Conservation (phyloP, 2,797 vertebrate species). For the Macroramphosus scolopax region DNA sequence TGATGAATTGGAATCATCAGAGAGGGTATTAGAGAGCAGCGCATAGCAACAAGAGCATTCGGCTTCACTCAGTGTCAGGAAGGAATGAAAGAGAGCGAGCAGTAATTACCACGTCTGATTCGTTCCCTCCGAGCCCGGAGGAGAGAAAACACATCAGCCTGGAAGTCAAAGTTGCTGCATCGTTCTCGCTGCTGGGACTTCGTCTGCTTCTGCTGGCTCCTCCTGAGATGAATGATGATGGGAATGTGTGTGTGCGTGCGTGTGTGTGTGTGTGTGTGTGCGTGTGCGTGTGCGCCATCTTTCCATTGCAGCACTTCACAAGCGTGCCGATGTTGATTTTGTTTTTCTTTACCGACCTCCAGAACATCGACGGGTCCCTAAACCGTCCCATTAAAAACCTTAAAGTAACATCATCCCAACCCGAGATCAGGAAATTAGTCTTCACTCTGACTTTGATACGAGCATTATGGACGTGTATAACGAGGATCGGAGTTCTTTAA, state of each 20-base stretch:
- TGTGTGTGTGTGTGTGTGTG: slow-evolving; percentile 1
- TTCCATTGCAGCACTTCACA: slow-evolving; percentile 13
- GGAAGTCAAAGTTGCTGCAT: slow-evolving; percentile 38
- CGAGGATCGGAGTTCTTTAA: no score
- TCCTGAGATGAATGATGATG: slow-evolving; percentile 17
- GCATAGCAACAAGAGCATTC: slow-evolving; percentile 21
- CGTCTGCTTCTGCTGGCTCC: slow-evolving; percentile 21
- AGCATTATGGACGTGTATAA: no score
- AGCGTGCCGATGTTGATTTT: slow-evolving; percentile 4
- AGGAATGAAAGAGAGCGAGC: slow-evolving; percentile 2
- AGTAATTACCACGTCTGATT: slow-evolving; percentile 18
- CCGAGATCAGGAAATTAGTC: no score
- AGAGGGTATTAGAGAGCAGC: no score
- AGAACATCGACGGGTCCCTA: no score
- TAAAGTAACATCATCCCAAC: no score
- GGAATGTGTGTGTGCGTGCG: slow-evolving; percentile 9
- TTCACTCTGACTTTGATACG: no score
- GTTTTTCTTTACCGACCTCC: no score
- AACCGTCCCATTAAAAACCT: no score
- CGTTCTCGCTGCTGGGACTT: slow-evolving; percentile 27
- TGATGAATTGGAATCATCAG: no score
- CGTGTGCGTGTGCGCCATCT: no score
- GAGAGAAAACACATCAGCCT: slow-evolving; percentile 35
- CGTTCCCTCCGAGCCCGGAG: slow-evolving; percentile 15
- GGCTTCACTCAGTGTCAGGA: slow-evolving; percentile 16